Conservation (phyloP, 1,140 invertebrate species). For the Trichoplusia ni region DNA sequence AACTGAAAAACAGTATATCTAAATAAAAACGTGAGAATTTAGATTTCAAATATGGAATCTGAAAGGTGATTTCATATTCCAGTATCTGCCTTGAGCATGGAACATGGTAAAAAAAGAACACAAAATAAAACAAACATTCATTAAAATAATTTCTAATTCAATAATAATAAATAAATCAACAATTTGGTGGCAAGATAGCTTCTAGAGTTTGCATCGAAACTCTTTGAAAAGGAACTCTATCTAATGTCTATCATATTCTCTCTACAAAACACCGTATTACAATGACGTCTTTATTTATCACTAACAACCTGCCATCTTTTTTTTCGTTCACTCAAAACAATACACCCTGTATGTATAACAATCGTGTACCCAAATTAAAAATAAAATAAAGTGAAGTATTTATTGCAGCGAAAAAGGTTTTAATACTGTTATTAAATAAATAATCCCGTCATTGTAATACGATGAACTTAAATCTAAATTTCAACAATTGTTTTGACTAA, state of each 20-base stretch:
- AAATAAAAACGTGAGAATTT: no score
- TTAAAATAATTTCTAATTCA: constrained; percentile 54
- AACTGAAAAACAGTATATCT: no score
- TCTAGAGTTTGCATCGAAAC: constrained; percentile 56
- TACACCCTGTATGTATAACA: no score
- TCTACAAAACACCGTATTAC: not conserved
- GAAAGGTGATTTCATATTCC: no score
- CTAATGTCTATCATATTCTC: constrained; percentile 29
- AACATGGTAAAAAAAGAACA: not conserved
- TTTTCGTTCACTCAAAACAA: no score
- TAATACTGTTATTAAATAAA: no score
- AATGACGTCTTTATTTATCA: not conserved
- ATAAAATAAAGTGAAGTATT: no score
- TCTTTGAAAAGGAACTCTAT: constrained; percentile 65
- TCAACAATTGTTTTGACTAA: constrained; percentile 27
- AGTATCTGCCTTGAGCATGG: no score
- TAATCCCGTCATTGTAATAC: constrained; percentile 30
- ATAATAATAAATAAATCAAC: constrained; percentile 69
- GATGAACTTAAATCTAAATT: constrained; percentile 13
- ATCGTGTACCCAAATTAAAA: no score
- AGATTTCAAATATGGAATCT: no score
- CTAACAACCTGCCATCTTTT: not conserved
- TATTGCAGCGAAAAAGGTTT: no score
- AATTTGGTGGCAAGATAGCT: constrained; percentile 79
- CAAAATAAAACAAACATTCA: constrained; percentile 33